Percentiles rank a stretch among this genome's conserved stretches.
These are phyloP conservation scores for Lethenteron camtschaticum DNA, from an alignment of 2,113 vertebrate genomes.

Conservation along the genomic window DNA sequence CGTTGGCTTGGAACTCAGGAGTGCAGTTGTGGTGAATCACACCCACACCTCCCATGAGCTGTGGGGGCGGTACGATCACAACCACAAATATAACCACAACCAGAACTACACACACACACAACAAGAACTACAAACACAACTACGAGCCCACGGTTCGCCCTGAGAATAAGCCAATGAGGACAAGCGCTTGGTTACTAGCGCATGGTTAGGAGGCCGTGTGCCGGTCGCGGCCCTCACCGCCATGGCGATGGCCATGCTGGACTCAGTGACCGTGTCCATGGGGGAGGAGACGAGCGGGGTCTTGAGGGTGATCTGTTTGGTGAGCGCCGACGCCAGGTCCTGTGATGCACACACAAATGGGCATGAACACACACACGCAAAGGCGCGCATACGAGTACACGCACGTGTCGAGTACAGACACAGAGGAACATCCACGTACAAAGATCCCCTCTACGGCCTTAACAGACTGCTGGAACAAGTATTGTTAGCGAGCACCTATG, in stretches of 20 bases:
- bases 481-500: too few species aligned
- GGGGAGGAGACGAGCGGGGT: constrained; percentile 70
- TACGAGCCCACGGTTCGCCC: neutral
- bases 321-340: constrained; percentile 73
- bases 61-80: constrained; percentile 7
- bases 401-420: neutral
- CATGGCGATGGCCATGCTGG: constrained; percentile 79
- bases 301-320: constrained; percentile 63
- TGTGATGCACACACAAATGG: constrained; percentile 13
- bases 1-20: constrained; percentile 72
- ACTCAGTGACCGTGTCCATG: constrained; percentile 82
- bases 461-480: too few species aligned
- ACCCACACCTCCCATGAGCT: constrained; percentile 82
- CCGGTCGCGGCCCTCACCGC: constrained; percentile 31
- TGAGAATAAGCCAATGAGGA: neutral
- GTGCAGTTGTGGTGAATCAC: constrained; percentile 88
- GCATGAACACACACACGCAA: neutral
- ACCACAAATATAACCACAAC: neutral
- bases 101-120: neutral
- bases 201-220: too few species aligned
- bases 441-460: too few species aligned
- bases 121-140: too few species aligned
- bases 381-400: neutral
- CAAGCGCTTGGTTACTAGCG: too few species aligned
- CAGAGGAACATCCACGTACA: too few species aligned